phyloP scores from a whole-genome alignment of 2,888 invertebrate genomes.

The Saturnia pavonia region DNA sequence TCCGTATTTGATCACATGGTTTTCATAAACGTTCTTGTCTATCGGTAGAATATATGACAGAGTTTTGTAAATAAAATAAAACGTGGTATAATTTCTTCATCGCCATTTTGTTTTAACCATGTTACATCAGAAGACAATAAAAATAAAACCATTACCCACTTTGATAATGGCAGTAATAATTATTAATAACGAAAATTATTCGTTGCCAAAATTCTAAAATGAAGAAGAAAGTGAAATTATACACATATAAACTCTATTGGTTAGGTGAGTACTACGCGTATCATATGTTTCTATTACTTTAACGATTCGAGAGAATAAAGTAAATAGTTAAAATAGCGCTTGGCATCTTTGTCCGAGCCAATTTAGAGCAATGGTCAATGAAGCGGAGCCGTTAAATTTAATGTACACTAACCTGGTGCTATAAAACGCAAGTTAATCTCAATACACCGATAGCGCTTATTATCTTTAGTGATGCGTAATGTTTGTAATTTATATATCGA shows the following conservation, averaged over 20 bases:
- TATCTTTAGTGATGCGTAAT: slow-evolving; percentile 57
- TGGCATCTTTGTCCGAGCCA: slow-evolving; percentile 69
- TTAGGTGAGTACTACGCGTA: not conserved
- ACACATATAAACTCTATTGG: not conserved
- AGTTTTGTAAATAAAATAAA: too few species aligned
- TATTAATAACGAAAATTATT: too few species aligned
- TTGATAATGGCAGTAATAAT: too few species aligned
- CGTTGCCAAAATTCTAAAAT: too few species aligned
- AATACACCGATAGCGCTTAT: slow-evolving; percentile 80
- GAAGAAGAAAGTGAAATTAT: not conserved
- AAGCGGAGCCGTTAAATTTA: slow-evolving; percentile 76
- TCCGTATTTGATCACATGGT: too few species aligned
- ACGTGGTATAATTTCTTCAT: too few species aligned
- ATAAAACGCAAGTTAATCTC: slow-evolving; percentile 80
- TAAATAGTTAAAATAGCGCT: slow-evolving; percentile 60
- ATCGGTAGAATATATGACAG: too few species aligned
- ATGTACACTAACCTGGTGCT: slow-evolving; percentile 76
- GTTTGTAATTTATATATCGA: slow-evolving; percentile 26
- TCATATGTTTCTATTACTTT: slow-evolving; percentile 30
- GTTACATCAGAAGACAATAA: too few species aligned
- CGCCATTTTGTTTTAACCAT: too few species aligned
- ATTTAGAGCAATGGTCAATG: slow-evolving; percentile 70
- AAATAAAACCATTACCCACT: too few species aligned
- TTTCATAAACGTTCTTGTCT: too few species aligned
- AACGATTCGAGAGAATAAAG: slow-evolving; percentile 43